phyloP scores from a whole-genome alignment of 2,113 vertebrate species.

The Pionites leucogaster region DNA sequence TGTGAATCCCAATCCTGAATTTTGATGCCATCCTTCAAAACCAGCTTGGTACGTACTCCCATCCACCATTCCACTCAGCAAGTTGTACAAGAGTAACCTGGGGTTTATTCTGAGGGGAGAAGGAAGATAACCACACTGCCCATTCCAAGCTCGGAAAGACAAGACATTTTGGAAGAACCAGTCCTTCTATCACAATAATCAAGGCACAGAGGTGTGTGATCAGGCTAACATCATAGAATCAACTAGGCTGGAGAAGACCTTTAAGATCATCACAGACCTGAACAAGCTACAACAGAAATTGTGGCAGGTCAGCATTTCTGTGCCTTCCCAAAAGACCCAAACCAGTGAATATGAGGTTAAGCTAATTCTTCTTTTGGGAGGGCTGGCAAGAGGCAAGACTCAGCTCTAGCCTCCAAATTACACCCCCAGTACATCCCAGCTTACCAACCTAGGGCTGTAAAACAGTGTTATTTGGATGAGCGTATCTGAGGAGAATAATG shows the following conservation, averaged over 20 bases:
- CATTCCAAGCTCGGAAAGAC: not conserved
- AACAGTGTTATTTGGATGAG: not conserved
- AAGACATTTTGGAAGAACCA: not conserved
- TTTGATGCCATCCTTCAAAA: not conserved
- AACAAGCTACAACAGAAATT: not conserved
- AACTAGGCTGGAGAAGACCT: not conserved
- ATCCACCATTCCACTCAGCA: not conserved
- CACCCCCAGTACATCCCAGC: not conserved
- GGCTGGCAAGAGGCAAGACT: not conserved
- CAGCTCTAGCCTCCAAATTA: accelerated
- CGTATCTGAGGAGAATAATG: not conserved
- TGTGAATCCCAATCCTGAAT: not conserved
- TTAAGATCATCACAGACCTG: not conserved
- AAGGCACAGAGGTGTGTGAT: not conserved
- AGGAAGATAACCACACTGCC: not conserved
- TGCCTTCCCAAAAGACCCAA: not conserved
- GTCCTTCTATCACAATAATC: not conserved
- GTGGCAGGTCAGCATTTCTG: not conserved
- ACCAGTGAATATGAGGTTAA: not conserved
- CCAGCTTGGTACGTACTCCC: not conserved
- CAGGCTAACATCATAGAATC: not conserved
- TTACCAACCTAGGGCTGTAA: not conserved
- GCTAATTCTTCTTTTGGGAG: not conserved
- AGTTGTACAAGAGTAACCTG: not conserved
- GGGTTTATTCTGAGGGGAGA: not conserved